Evolutionary conservation across 2,888 invertebrate genomes (phyloP).

Genomic region (Chrysolina haemoptera): DNA sequence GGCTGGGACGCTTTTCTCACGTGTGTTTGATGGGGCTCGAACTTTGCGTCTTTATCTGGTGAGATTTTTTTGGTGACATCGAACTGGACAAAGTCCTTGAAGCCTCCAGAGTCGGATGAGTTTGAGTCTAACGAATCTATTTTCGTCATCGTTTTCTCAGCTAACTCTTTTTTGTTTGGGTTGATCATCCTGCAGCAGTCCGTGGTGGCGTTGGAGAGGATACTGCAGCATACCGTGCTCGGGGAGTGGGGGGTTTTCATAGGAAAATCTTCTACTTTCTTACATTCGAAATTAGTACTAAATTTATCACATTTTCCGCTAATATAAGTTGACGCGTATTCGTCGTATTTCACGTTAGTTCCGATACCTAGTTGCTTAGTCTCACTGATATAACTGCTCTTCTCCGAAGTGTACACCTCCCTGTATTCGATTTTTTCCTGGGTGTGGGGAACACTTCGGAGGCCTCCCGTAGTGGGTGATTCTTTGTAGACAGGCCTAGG

Average conservation of each 20-base stretch:
- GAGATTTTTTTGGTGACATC: slow-evolving; percentile 57
- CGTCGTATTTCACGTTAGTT: slow-evolving; percentile 56
- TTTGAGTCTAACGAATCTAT: slow-evolving; percentile 69
- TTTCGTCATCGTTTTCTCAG: slow-evolving; percentile 65
- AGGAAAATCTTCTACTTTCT: slow-evolving; percentile 57
- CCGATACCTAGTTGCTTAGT: slow-evolving; percentile 50
- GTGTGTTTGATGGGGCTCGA: slow-evolving; percentile 52
- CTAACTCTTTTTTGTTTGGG: slow-evolving; percentile 65
- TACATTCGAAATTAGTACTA: slow-evolving; percentile 55
- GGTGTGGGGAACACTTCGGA: slow-evolving; percentile 35
- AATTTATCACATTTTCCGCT: slow-evolving; percentile 65
- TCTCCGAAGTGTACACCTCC: slow-evolving; percentile 44
- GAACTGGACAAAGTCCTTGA: slow-evolving; percentile 68
- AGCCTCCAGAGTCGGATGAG: slow-evolving; percentile 70
- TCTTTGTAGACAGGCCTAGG: slow-evolving; percentile 44
- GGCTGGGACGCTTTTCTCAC: slow-evolving; percentile 67
- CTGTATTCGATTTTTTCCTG: slow-evolving; percentile 51
- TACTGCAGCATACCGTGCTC: slow-evolving; percentile 69
- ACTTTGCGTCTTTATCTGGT: slow-evolving; percentile 48
- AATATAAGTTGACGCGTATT: slow-evolving; percentile 54
- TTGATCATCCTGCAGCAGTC: slow-evolving; percentile 70
- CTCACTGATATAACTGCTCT: slow-evolving; percentile 43
- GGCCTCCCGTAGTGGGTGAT: slow-evolving; percentile 42
- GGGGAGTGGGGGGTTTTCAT: slow-evolving; percentile 67
- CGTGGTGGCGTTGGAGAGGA: slow-evolving; percentile 67